Percentiles rank a stretch among this genome's conserved stretches.
phyloP scores from a whole-genome alignment of 64 coral and sea anemone species.

The Stylophora pistillata region DNA sequence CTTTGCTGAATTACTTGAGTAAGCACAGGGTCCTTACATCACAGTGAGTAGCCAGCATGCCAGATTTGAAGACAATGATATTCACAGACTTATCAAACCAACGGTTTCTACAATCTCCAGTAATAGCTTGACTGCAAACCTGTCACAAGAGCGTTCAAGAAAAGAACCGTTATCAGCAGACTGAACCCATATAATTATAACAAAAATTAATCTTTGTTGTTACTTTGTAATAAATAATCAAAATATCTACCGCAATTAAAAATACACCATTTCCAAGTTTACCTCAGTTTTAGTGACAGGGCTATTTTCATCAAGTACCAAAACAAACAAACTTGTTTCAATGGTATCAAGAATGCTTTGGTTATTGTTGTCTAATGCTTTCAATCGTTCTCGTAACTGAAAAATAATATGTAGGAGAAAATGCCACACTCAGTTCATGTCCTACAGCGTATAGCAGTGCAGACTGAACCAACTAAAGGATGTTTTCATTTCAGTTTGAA shows the following conservation, averaged over 20 bases:
- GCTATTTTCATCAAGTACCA: slow-evolving; percentile 60
- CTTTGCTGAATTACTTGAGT: not conserved
- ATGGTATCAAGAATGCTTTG: slow-evolving; percentile 61
- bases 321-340: slow-evolving; percentile 73
- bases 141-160: slow-evolving; percentile 4
- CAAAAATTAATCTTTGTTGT: too few species aligned
- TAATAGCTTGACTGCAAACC: slow-evolving; percentile 23
- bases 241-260: too few species aligned
- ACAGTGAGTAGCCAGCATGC: slow-evolving; percentile 66
- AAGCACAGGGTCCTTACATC: slow-evolving; percentile 60
- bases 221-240: too few species aligned
- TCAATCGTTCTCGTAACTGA: slow-evolving; percentile 71
- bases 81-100: slow-evolving; percentile 98
- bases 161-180: not conserved
- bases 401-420: not conserved
- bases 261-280: not conserved
- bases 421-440: not conserved
- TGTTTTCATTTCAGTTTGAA: too few species aligned
- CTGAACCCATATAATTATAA: too few species aligned
- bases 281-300: slow-evolving; percentile 62
- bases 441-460: too few species aligned
- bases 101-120: slow-evolving; percentile 74
- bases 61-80: slow-evolving; percentile 72
- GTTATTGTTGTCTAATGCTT: slow-evolving; percentile 53
- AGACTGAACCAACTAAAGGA: too few species aligned